Base-by-base conservation (phyloP, 2,797 vertebrate genomes). In the Alectoris magna region DNA sequence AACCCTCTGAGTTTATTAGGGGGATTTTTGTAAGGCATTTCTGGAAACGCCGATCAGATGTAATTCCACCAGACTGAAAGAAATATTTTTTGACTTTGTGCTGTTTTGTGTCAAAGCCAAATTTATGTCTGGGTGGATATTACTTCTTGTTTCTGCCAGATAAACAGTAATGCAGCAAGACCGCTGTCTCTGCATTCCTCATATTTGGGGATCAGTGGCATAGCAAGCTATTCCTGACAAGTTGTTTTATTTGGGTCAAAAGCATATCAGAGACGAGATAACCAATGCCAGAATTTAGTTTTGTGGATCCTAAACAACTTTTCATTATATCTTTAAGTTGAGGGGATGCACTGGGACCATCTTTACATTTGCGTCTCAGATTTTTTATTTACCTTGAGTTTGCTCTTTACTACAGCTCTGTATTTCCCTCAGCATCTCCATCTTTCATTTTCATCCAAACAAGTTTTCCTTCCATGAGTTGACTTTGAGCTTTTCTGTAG, bases 11-110 rank as follows among this genome's bases (percentile, higher is more conserved):
- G 84, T 62, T 88, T 88, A 87, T 72, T 51, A 77, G 68, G 67
- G 36, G 85, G 68, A 84, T 88, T 93, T 95, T 83, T 34, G 58
- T 74, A 46, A 74, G 66, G 41, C 4, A 77, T 91, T 96, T 94
- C 62, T 93, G 94, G 83, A 94, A 94, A 68, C 53, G 26, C 27
- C 89, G 66, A 48, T 94, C 88, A 75, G 78, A 91, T 59, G 11
- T 83, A 77, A 87, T 85, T 85, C 78, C 39, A 26, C n/a, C 29
- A 24, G 14, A 59, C 49, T 78, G 59, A 69, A 88, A 85, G 31
- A 91, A 76, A 44, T 38, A 46, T 5, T 68, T 90, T 88, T 75
- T 76, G 11, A 58, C 27, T 84, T 90, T 71, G 43, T 91, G 58
- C 31, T 92, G 69, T 49, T 73, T 34, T 70, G 19, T 66, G 29